These are phyloP conservation scores for Drosophila nigritarsus DNA, from an alignment of 2,888 invertebrate genomes.

Conservation along the genomic window DNA sequence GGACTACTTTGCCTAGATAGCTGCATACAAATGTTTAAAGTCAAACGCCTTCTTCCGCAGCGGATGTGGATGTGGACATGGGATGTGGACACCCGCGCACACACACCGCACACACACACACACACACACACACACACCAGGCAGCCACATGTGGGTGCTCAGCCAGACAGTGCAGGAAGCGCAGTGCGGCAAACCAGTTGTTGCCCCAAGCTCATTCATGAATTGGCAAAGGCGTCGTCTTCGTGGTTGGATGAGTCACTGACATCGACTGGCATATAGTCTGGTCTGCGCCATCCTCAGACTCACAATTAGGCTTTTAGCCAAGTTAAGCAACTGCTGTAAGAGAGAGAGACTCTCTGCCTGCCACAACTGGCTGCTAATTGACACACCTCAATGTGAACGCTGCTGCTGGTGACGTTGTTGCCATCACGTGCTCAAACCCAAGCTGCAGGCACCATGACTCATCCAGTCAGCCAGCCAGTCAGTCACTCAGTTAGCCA, in stretches of 20 bases:
- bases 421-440: slow-evolving; percentile 64
- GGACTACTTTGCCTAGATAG: slow-evolving; percentile 36
- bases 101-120: slow-evolving; percentile 6
- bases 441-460: slow-evolving; percentile 49
- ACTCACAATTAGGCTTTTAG: slow-evolving; percentile 54
- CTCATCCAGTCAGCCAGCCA: slow-evolving; percentile 41
- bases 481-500: slow-evolving; percentile 3
- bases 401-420: slow-evolving; percentile 35
- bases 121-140: background rate
- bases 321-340: slow-evolving; percentile 25
- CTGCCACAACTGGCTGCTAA: slow-evolving; percentile 70
- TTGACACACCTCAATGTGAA: slow-evolving; percentile 73
- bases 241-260: slow-evolving; percentile 42
- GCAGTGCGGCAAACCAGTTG: slow-evolving; percentile 48
- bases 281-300: slow-evolving; percentile 25
- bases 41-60: slow-evolving; percentile 74
- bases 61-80: slow-evolving; percentile 67
- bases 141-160: slow-evolving; percentile 67
- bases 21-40: slow-evolving; percentile 67
- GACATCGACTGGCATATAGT: slow-evolving; percentile 7
- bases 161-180: slow-evolving; percentile 43
- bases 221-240: slow-evolving; percentile 65
- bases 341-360: slow-evolving; percentile 12
- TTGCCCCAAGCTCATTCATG: slow-evolving; percentile 55
- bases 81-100: slow-evolving; percentile 50